Evolutionary conservation across 2,888 invertebrate species (phyloP).

Genomic region (Mesochorus sp.): DNA sequence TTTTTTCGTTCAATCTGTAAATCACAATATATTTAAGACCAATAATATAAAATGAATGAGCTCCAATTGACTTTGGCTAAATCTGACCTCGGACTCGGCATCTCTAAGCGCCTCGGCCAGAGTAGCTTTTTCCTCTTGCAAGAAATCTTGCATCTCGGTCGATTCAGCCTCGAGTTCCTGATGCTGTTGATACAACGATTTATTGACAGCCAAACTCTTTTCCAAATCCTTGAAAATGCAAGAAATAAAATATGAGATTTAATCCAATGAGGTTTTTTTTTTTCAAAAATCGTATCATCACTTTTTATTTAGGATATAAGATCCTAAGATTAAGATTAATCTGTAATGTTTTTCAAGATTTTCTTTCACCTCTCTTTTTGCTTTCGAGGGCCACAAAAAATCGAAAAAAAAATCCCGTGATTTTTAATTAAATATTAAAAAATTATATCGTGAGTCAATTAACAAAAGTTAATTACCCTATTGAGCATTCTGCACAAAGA

Average conservation of each 20-base stretch:
- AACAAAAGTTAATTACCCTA: slow-evolving; percentile 83
- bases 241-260: slow-evolving; percentile 20
- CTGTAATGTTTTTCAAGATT: too few relatives aligned
- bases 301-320: slow-evolving; percentile 8
- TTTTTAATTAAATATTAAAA: not conserved
- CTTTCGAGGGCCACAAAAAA: too few relatives aligned
- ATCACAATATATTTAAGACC: too few relatives aligned
- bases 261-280: too few relatives aligned
- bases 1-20: slow-evolving; percentile 78
- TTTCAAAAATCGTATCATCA: slow-evolving; percentile 6
- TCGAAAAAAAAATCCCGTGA: slow-evolving; percentile 3
- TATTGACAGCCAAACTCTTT: slow-evolving; percentile 87
- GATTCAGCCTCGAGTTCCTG: slow-evolving; percentile 91
- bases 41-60: too few relatives aligned
- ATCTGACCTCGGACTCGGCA: slow-evolving; percentile 86
- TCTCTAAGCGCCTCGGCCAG: slow-evolving; percentile 91
- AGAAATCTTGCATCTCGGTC: slow-evolving; percentile 92
- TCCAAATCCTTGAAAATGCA: slow-evolving; percentile 85
- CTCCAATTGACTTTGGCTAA: not conserved
- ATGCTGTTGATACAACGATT: slow-evolving; percentile 88
- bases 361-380: too few relatives aligned
- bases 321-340: slow-evolving; percentile 6
- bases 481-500: slow-evolving; percentile 88
- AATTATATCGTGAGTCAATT: not conserved
- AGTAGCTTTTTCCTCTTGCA: slow-evolving; percentile 92